phyloP scores from a whole-genome alignment of 2,797 vertebrate genomes.

The Darevskia mixta region DNA sequence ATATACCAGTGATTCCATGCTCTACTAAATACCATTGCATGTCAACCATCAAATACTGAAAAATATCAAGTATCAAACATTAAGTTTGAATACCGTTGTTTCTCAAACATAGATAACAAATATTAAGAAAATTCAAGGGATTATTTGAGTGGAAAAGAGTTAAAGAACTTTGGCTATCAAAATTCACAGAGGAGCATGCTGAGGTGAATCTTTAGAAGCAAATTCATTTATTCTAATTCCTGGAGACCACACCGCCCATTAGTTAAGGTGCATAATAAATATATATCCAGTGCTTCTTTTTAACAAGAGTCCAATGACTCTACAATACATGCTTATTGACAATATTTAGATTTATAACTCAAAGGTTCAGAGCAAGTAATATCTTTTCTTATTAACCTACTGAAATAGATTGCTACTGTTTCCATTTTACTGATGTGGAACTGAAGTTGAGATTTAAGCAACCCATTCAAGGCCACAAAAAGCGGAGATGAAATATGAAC shows the following conservation, averaged over 20 bases:
- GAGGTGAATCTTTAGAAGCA: neutral
- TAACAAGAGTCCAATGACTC: slow-evolving; percentile 4
- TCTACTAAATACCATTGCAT: neutral
- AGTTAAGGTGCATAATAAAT: slow-evolving; percentile 19
- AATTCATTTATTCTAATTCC: slow-evolving; percentile 5
- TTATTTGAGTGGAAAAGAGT: neutral
- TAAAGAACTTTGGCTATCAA: neutral
- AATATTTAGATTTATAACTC: slow-evolving; percentile 25
- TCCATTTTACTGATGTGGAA: slow-evolving; percentile 6
- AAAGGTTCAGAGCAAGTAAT: slow-evolving; percentile 4
- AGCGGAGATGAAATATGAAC: neutral
- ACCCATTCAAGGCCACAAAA: neutral
- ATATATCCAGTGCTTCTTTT: slow-evolving; percentile 10
- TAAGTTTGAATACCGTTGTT: neutral
- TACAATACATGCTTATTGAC: slow-evolving; percentile 14
- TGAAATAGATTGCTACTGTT: neutral
- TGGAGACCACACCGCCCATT: neutral
- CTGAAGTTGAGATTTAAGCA: neutral
- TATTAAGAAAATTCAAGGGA: neutral
- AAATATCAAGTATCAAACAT: neutral
- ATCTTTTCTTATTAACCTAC: slow-evolving; percentile 17
- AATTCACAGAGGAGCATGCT: neutral
- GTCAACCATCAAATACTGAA: neutral
- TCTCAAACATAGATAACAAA: neutral
- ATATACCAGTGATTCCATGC: neutral